Evolutionary conservation across 2,113 vertebrate species (phyloP).

Genomic region (Labeo rohita): DNA sequence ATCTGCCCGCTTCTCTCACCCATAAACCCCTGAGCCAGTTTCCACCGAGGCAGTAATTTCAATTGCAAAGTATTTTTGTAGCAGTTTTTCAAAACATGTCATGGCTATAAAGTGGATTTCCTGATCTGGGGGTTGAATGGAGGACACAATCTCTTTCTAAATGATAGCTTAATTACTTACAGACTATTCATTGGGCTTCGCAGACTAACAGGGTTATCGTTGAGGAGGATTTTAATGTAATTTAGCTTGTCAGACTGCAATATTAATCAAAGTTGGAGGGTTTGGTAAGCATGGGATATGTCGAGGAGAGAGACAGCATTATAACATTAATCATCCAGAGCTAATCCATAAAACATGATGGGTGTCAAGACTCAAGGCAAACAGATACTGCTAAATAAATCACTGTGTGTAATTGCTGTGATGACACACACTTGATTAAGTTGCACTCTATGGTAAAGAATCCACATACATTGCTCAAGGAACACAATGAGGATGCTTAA

Average conservation of each 20-base stretch:
- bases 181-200: conserved; percentile 30
- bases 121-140: conserved; percentile 38
- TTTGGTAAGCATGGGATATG: conserved; percentile 23
- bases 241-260: conserved; percentile 45
- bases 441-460: conserved; percentile 2
- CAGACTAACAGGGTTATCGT: conserved; percentile 30
- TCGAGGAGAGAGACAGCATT: conserved; percentile 27
- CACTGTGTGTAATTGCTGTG: conserved; percentile 34
- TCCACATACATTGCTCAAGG: not conserved
- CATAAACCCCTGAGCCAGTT: conserved; percentile 30
- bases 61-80: conserved; percentile 25
- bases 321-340: conserved; percentile 30
- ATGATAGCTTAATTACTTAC: conserved; percentile 41
- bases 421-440: conserved; percentile 31
- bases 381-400: conserved; percentile 44
- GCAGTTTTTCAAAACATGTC: conserved; percentile 30
- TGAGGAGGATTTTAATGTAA: conserved; percentile 34
- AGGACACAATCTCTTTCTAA: conserved; percentile 32
- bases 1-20: conserved; percentile 43
- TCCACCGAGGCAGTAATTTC: conserved; percentile 25
- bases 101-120: conserved; percentile 41
- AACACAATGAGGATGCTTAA: not conserved
- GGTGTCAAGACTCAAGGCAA: conserved; percentile 27
- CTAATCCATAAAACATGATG: conserved; percentile 31
- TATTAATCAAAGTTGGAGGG: conserved; percentile 47